Conservation (phyloP, 2,797 vertebrate genomes). For the Sebastes minor region DNA sequence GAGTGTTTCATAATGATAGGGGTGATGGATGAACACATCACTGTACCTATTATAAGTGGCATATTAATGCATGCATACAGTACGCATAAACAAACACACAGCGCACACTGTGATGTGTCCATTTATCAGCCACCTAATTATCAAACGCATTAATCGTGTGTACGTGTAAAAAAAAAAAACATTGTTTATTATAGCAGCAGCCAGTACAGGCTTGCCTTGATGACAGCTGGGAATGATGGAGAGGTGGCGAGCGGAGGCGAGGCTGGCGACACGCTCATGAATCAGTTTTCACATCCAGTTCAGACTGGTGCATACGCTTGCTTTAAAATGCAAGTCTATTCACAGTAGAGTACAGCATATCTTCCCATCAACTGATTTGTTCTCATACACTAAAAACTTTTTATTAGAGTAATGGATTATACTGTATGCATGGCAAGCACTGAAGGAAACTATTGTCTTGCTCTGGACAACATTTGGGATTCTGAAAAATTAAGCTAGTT, state of each 20-base stretch:
- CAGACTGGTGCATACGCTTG: neutral
- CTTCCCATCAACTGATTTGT: neutral
- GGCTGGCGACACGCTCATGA: constrained; percentile 51
- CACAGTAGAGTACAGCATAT: neutral
- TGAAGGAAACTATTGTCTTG: neutral
- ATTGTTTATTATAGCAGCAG: constrained; percentile 40
- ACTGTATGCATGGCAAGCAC: neutral
- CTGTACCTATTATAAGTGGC: constrained; percentile 56
- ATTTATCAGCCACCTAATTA: constrained; percentile 67
- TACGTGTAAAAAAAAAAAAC: neutral
- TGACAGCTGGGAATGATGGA: constrained; percentile 55
- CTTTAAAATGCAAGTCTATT: neutral
- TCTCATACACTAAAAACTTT: neutral
- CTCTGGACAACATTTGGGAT: neutral
- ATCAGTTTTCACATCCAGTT: constrained; percentile 48
- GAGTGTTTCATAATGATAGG: constrained; percentile 57
- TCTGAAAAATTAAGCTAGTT: neutral
- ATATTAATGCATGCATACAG: constrained; percentile 56
- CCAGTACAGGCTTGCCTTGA: constrained; percentile 11
- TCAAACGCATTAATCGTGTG: constrained; percentile 52
- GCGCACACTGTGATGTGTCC: constrained; percentile 35
- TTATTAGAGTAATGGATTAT: neutral
- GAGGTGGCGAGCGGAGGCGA: constrained; percentile 24
- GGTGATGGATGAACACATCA: constrained; percentile 62
- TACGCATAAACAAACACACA: constrained; percentile 48